Percentiles rank a stretch among this genome's conserved stretches.
Evolutionary conservation across 2,113 vertebrate genomes (phyloP).

Genomic region (Bucco capensis): DNA sequence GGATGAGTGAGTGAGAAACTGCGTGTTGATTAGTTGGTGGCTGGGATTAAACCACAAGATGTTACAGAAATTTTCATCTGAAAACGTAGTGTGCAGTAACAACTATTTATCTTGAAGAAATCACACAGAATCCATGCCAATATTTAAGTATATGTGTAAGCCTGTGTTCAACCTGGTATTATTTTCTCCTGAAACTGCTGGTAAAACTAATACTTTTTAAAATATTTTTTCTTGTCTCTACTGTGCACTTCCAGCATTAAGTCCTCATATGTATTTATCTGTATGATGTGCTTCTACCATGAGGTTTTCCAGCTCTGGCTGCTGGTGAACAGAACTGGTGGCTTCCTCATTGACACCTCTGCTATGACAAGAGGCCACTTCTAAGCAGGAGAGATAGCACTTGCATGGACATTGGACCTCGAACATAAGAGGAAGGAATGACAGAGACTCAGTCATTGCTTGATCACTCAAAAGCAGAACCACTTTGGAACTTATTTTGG

Average conservation of each 20-base stretch:
- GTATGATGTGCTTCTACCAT: neutral
- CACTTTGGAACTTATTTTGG: neutral
- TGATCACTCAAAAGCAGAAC: neutral
- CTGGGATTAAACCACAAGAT: too few relatives aligned
- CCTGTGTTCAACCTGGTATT: neutral
- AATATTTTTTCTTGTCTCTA: neutral
- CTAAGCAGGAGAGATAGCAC: neutral
- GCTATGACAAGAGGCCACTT: neutral
- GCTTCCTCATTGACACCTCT: neutral
- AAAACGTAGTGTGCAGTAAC: neutral
- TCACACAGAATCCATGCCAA: neutral
- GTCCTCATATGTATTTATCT: neutral
- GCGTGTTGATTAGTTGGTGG: too few relatives aligned
- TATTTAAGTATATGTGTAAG: neutral
- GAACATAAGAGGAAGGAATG: neutral
- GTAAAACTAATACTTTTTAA: neutral
- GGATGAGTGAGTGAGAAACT: too few relatives aligned
- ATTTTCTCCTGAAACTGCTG: neutral
- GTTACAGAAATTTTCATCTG: neutral
- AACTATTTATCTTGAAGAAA: neutral
- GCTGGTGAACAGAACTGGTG: neutral
- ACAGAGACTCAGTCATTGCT: neutral
- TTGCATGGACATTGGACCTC: rapidly evolving
- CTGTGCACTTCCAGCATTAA: neutral
- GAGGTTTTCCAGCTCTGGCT: neutral